Conservation (phyloP, 2,888 invertebrate genomes). For the Scrobipalpa atriplicella region DNA sequence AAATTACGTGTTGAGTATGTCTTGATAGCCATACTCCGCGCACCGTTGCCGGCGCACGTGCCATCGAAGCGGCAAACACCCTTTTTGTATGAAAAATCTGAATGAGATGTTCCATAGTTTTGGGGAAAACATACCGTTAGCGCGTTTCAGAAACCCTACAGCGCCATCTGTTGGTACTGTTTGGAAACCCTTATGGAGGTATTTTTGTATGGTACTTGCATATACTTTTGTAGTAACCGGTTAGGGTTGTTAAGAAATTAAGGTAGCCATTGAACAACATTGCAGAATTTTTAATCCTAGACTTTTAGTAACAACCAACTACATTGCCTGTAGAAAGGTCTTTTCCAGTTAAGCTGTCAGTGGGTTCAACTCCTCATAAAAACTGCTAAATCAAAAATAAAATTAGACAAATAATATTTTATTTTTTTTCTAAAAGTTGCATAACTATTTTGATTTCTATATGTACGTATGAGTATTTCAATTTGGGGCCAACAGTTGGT, state of each 20-base stretch:
- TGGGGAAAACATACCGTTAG: constrained; percentile 35
- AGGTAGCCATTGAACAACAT: too few relatives aligned
- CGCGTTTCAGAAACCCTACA: constrained; percentile 44
- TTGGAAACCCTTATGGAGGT: constrained; percentile 2
- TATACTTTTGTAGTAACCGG: neutral
- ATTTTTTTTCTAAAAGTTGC: too few relatives aligned
- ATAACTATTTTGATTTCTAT: too few relatives aligned
- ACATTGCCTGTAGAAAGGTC: neutral
- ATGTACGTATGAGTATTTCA: too few relatives aligned
- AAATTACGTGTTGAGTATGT: constrained; percentile 93
- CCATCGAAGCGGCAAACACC: constrained; percentile 89
- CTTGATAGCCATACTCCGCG: constrained; percentile 93
- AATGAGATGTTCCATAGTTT: neutral
- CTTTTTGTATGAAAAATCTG: constrained; percentile 70
- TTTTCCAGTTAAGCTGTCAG: neutral
- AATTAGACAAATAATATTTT: too few relatives aligned
- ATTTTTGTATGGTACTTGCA: neutral
- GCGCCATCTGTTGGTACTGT: constrained; percentile 49
- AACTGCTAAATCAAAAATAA: too few relatives aligned
- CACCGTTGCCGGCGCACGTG: constrained; percentile 79
- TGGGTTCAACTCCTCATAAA: neutral
- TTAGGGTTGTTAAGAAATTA: neutral
- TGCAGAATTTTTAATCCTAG: too few relatives aligned
- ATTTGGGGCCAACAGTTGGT: too few relatives aligned
- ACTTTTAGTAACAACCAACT: too few relatives aligned